Conservation (phyloP, 2,888 invertebrate species). For the Idaea dimidiata region DNA sequence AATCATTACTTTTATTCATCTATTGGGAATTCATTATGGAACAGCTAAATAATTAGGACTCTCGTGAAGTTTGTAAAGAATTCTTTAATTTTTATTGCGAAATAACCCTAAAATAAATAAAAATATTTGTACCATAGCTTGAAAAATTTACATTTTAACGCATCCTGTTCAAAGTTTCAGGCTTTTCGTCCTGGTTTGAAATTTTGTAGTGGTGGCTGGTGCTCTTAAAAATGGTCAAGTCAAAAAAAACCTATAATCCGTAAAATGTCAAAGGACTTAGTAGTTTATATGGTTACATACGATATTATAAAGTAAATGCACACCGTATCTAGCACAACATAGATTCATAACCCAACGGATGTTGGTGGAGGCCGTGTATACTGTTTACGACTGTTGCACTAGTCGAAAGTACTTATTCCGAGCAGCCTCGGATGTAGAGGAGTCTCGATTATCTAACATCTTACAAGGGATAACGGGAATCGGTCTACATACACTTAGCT, state of each 20-base stretch:
- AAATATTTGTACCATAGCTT: neutral
- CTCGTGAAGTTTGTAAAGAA: neutral
- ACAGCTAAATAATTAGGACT: neutral
- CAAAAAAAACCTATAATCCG: no score
- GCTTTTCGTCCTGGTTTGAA: no score
- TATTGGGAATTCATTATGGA: conserved; percentile 10
- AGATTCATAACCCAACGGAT: conserved; percentile 3
- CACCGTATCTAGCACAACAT: neutral
- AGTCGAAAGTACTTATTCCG: conserved; percentile 35
- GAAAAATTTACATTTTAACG: neutral
- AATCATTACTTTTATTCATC: conserved; percentile 13
- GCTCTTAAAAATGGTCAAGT: no score
- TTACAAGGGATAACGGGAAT: conserved; percentile 13
- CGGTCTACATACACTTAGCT: conserved; percentile 9
- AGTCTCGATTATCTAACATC: conserved; percentile 39
- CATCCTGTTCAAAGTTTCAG: no score
- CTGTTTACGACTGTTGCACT: conserved; percentile 51
- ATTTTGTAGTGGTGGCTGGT: no score
- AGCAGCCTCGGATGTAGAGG: conserved; percentile 26
- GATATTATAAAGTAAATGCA: neutral
- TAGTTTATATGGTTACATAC: no score
- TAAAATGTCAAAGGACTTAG: no score
- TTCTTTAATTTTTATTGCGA: neutral
- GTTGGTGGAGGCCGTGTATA: conserved; percentile 26
- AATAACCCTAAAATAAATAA: no score